phyloP scores from a whole-genome alignment of 2,113 vertebrate genomes.

The Myrmophylax atrothorax region DNA sequence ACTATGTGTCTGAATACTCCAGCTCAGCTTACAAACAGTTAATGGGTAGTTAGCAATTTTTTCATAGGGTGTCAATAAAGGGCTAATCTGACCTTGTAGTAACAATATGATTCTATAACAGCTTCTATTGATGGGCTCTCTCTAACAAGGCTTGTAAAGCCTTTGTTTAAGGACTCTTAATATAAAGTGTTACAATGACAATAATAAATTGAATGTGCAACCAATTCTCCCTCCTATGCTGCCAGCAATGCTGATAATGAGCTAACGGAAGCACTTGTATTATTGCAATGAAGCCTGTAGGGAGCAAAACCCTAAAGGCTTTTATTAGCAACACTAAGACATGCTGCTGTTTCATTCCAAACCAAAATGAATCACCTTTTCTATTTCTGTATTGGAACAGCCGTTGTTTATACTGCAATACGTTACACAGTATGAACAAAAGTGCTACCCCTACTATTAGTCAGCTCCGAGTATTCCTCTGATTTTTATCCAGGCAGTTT shows the following conservation, averaged over 20 bases:
- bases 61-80: slow-evolving; percentile 5
- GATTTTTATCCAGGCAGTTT: neutral
- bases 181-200: slow-evolving; percentile 31
- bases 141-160: neutral
- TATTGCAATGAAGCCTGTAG: slow-evolving; percentile 24
- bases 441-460: neutral
- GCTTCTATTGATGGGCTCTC: neutral
- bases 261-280: slow-evolving; percentile 46
- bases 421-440: neutral
- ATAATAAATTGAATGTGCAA: slow-evolving; percentile 44
- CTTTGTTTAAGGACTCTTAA: slow-evolving; percentile 18
- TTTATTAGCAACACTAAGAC: slow-evolving; percentile 37
- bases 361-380: slow-evolving; percentile 63
- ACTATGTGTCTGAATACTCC: neutral
- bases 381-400: slow-evolving; percentile 17
- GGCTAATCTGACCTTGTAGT: neutral
- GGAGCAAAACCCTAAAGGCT: slow-evolving; percentile 31
- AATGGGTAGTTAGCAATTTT: neutral
- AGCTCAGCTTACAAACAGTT: neutral
- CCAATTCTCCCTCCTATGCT: neutral
- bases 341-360: slow-evolving; percentile 35
- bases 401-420: neutral
- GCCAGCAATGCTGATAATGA: slow-evolving; percentile 58
- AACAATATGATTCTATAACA: neutral
- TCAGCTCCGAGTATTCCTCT: neutral